Base-by-base conservation (phyloP, 2,113 vertebrate genomes). In the Syrrhaptes paradoxus region DNA sequence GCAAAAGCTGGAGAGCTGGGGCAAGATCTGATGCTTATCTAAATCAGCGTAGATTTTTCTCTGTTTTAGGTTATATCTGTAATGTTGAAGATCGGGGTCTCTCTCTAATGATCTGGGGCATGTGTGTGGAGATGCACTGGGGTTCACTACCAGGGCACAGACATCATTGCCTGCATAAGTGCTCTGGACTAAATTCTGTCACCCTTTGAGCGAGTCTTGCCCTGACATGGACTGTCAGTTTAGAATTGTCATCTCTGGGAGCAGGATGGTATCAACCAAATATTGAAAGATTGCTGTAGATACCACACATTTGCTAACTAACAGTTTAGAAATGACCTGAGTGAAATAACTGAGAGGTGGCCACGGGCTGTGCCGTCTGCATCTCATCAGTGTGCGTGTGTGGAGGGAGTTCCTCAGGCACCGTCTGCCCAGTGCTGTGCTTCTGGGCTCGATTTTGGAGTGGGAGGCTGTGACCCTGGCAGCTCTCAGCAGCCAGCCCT, bases 381-480 rank as follows among this genome's bases (percentile, higher is more conserved):
- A 2, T 43, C 13, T 58, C 36, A 17, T 11, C 13, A 4, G 26
- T 31, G 21, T 6, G 7, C 10, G 7, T 32, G 24, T 7, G 25
- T n/a, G 20, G 22, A 49, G 38, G 21, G 21, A 61, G 32, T 43
- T 89, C 59, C 29, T 29, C 34, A 51, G 52, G 36, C 46, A 61
- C 0, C 0, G 11, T 72, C 48, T 75, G 58, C 52, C 1, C 2
- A 76, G 12, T 17, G 8, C 55, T 1, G 2, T 6, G 7, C 32
- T 63, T 21, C 38, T 38, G 52, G 31, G 17, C 66, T 82, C 5
- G 1, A 8, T 46, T 77, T 62, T 22, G 48, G 17, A 28, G 45
- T 2, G 1, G 29, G 25, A 57, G 41, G 29, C 48, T 89, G 63
- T 43, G 54, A 59, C 26, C 17, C 28, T 1, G 2, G 26, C 21